Evolutionary conservation across 2,797 vertebrate genomes (phyloP), one percentile per base, ranked within the genome.

Genomic region (Parauchenoglanis ngamensis): DNA sequence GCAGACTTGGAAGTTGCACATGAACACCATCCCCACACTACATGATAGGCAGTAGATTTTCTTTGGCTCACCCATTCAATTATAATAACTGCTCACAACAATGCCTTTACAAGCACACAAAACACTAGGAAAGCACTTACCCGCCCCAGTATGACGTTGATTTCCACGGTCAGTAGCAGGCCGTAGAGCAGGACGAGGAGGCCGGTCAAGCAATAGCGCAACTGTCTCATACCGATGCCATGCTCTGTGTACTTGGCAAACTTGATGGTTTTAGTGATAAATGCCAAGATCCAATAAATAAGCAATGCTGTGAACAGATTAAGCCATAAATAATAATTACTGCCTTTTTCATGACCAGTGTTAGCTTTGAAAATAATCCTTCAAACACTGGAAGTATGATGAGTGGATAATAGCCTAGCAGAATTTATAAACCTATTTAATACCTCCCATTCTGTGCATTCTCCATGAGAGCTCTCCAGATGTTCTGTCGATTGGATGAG

Each of bases 191-290:
- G 90, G 85, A 96, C 95, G 84, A 99, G 94, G 75, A 99, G 95
- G 59, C 97, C 97, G 0, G 98, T 99, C 94, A 99, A 97, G 93
- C 98, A 98, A 94, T 97, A 99, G 44, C 98, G 97, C 82, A 99
- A 97, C 95, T 99, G 98, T 63, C 95, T 94, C 90, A 97, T 96
- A 85, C 98, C 95, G 23, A 99, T 96, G 78, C 96, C 95, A 0
- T 98, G 98, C 91, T 99, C 97, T 0, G 96, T 98, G 94, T 99
- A 99, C 94, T 99, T 99, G 82, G 97, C 97, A 88, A 99, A 99
- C 93, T 99, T 99, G 93, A 99, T 96, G 86, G 97, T 98, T 94
- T 99, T 99, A 88, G 97, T 99, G 91, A 97, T 94, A 88, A 99
- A 99, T 19, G 98, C 98, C 92, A 99, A 92, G 65, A 96, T 96